Base-by-base conservation (phyloP, 1,140 invertebrate genomes). In the Elymnias hypermnestra region DNA sequence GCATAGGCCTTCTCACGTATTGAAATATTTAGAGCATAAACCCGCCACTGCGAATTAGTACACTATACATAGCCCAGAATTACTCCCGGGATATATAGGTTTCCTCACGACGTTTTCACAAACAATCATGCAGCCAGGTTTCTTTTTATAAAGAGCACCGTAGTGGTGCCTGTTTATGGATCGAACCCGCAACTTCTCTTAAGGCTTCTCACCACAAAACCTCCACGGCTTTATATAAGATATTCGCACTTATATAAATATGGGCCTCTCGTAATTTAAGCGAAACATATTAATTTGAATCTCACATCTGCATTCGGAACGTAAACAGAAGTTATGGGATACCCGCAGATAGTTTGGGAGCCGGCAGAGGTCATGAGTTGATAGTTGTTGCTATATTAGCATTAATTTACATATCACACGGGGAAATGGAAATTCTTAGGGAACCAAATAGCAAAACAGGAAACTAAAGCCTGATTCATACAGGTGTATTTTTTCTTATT, bases 351-450 rank as follows among this genome's bases (percentile, higher is more conserved):
- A 70, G 63, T 63, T 67, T 55, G 49, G 53, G 53, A 51, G 15
- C 58, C n/a, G n/a, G 41, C 43, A 42, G 47, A 72, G 64, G 67
- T 69, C 62, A 68, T 60, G 52, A 66, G 59, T 72, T 70, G 56
- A 47, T 61, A 57, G 58, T 61, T 54, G 31, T 44, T 26, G 55
- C 51, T n/a, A n/a, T n/a, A 78, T 78, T 78, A 59, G 13, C 72
- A 78, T 78, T 75, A 31, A 78, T 78, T 75, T 73, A 64, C 74
- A 78, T 78, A 78, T 65, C 72, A 71, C 67, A 74, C 72, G 74
- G 44, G 55, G 51, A 45, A 21, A 33, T 43, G 26, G 22, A 14
- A 26, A 33, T 33, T 33, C 15, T 33, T 33, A 29, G 26, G 10
- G 26, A 12, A 13, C 26, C 26, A 29, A 29, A 29, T 29, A 29